A percentile compares a stretch with the other conserved stretches of the same genome.
Evolutionary conservation across 2,888 invertebrate genomes (phyloP).

Genomic region (Drosophila quinaria): DNA sequence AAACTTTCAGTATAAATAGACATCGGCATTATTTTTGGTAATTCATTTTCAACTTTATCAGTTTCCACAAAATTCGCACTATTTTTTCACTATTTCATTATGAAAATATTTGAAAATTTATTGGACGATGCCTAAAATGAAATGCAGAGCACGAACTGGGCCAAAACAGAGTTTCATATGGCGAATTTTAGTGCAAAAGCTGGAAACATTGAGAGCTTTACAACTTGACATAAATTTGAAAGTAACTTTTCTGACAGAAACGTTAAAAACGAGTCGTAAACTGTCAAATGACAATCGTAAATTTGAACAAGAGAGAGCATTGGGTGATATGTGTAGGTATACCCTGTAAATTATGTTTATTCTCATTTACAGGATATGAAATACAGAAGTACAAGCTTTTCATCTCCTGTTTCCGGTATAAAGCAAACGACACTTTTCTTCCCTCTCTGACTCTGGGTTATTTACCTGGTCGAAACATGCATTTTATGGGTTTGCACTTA

Average conservation of each 20-base stretch:
- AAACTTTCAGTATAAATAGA: not conserved
- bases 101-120: constrained; percentile 5
- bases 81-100: constrained; percentile 1
- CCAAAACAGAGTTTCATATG: constrained; percentile 2
- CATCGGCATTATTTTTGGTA: not conserved
- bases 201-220: constrained; percentile 14
- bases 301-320: constrained; percentile 3
- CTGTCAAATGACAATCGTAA: constrained; percentile 31
- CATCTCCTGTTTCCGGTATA: not conserved
- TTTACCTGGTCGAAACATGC: constrained; percentile 21
- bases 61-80: not conserved
- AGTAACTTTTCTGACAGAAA: constrained; percentile 13
- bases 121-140: not conserved
- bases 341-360: constrained; percentile 11
- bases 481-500: constrained; percentile 68
- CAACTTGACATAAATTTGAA: constrained; percentile 27
- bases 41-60: constrained; percentile 13
- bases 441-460: not conserved
- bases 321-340: not conserved
- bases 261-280: constrained; percentile 24
- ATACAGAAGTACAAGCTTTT: not conserved
- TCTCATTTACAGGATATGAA: constrained; percentile 2
- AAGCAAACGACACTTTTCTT: not conserved
- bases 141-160: not conserved
- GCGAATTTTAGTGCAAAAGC: not conserved